Evolutionary conservation across 2,888 invertebrate genomes (phyloP).

Genomic region (Physocephala rufipes): DNA sequence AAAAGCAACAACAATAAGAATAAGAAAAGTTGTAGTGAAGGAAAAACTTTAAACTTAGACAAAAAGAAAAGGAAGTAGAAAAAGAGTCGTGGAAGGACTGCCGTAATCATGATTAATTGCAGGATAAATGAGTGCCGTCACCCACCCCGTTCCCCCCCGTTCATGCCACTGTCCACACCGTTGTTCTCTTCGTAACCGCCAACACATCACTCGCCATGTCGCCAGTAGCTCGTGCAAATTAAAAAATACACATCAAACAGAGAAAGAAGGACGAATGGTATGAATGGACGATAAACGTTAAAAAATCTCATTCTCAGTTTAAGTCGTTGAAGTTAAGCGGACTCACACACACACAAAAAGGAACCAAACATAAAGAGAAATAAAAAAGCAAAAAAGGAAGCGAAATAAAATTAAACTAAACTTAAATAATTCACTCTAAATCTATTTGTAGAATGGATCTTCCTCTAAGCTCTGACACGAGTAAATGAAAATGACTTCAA

Average conservation of each 20-base stretch:
- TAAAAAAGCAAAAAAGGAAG: constrained; percentile 13
- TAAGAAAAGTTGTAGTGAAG: constrained; percentile 40
- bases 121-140: constrained; percentile 59
- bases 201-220: background rate
- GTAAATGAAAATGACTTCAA: constrained; percentile 31
- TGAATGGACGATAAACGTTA: background rate
- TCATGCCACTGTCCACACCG: constrained; percentile 5
- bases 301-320: no score
- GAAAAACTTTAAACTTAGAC: constrained; percentile 28
- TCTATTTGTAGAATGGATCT: constrained; percentile 50
- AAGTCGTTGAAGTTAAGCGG: background rate
- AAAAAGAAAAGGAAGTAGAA: constrained; percentile 36
- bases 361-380: background rate
- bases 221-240: constrained; percentile 44
- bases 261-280: background rate
- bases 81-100: constrained; percentile 44
- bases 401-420: constrained; percentile 39
- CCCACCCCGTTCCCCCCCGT: constrained; percentile 41
- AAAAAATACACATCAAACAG: constrained; percentile 42
- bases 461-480: constrained; percentile 24
- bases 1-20: constrained; percentile 10
- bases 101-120: constrained; percentile 65
- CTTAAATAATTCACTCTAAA: constrained; percentile 59
- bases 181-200: background rate
- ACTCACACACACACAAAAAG: background rate